phyloP scores from a whole-genome alignment of 53 echinoderm and acorn worm species.

The Paracentrotus lividus region DNA sequence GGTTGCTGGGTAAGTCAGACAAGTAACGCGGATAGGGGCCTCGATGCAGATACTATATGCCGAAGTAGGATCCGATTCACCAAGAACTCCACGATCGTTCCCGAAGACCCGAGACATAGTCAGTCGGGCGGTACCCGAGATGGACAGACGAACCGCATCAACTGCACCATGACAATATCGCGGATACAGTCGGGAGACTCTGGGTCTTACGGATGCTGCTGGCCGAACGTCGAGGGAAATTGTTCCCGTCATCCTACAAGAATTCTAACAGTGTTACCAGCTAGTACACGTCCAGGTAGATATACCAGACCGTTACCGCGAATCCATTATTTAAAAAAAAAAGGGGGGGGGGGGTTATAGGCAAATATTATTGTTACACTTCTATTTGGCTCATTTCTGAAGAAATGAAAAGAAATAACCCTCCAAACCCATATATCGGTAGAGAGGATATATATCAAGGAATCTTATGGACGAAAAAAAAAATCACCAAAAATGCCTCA shows the following conservation, averaged over 20 bases:
- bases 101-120: conserved; percentile 10
- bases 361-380: no score
- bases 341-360: not conserved
- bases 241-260: conserved; percentile 23
- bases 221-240: not conserved
- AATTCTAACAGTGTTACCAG: not conserved
- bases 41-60: not conserved
- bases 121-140: conserved; percentile 16
- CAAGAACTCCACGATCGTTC: not conserved
- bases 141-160: not conserved
- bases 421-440: no score
- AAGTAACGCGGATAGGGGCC: not conserved
- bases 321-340: not conserved
- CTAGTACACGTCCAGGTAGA: not conserved
- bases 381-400: no score
- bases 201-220: conserved; percentile 32
- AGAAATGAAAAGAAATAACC: no score
- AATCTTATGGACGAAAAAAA: no score
- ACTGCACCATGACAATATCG: conserved; percentile 33
- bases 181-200: conserved; percentile 13
- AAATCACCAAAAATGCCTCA: no score
- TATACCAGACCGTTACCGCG: not conserved
- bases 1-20: not conserved
- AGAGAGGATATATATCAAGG: no score
- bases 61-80: conserved; percentile 30